Conservation (phyloP, 2,113 vertebrate species). For the Equus przewalskii region DNA sequence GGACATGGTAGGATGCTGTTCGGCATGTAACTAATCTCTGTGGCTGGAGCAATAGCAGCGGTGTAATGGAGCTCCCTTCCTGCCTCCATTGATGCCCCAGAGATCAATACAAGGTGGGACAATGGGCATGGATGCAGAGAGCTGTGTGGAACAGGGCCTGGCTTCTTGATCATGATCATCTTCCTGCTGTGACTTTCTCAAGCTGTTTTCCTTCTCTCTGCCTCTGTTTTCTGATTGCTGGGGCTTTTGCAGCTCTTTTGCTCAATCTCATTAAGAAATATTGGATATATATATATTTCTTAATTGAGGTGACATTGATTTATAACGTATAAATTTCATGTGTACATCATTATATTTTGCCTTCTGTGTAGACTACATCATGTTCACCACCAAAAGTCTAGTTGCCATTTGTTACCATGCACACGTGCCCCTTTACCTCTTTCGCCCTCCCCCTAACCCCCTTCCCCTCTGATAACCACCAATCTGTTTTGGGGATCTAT, state of each 20-base stretch:
- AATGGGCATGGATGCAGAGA: background rate
- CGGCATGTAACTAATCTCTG: background rate
- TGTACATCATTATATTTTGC: no score
- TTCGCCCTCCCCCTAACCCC: no score
- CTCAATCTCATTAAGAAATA: slow-evolving; percentile 47
- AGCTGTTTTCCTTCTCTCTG: background rate
- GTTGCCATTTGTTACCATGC: no score
- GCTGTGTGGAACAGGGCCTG: background rate
- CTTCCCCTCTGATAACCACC: no score
- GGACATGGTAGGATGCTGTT: fast-evolving
- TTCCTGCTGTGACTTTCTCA: background rate
- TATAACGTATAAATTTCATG: no score
- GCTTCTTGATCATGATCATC: no score
- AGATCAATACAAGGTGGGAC: background rate
- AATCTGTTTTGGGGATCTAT: no score
- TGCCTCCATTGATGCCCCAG: background rate
- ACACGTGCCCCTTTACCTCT: no score
- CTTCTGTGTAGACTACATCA: no score
- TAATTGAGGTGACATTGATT: no score
- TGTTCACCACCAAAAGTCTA: no score
- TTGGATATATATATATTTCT: slow-evolving; percentile 69
- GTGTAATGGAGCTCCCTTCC: fast-evolving
- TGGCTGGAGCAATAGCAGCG: no score
- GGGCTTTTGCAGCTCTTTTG: background rate
- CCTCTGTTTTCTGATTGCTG: background rate